A percentile compares a stretch with the other conserved stretches of the same genome.
phyloP scores from a whole-genome alignment of 2,113 vertebrate species.

The Vulpes ferrilata region DNA sequence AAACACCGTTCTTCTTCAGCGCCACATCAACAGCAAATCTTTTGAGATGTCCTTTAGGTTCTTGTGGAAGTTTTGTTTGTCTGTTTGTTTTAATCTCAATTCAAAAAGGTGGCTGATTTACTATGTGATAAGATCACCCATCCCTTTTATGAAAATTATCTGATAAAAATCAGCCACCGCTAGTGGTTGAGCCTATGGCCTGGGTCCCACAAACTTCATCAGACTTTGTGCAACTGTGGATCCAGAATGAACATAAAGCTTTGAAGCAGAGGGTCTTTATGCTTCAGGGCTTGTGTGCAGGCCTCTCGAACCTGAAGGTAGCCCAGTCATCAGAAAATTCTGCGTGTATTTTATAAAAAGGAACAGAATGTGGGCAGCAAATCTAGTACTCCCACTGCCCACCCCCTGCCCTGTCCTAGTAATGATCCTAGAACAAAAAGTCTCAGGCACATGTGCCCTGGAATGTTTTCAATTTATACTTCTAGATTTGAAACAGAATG shows the following conservation, averaged over 20 bases:
- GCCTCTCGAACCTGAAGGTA: background rate
- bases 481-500: background rate
- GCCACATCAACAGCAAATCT: background rate
- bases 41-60: background rate
- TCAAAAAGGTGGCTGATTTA: background rate
- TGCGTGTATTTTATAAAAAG: background rate
- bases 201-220: background rate
- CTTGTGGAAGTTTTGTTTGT: background rate
- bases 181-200: background rate
- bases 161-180: background rate
- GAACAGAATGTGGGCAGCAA: background rate
- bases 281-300: too few species aligned
- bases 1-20: background rate
- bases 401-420: background rate
- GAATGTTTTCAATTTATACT: background rate
- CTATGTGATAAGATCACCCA: background rate
- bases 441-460: background rate
- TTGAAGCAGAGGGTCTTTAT: background rate
- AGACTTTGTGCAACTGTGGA: background rate
- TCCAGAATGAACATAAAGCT: background rate
- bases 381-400: fast-evolving
- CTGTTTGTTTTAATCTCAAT: background rate
- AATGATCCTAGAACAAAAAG: background rate
- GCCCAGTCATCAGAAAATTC: background rate
- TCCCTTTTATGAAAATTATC: background rate